Conservation (phyloP, 2,888 invertebrate species). For the Micoletzkya japonica region DNA sequence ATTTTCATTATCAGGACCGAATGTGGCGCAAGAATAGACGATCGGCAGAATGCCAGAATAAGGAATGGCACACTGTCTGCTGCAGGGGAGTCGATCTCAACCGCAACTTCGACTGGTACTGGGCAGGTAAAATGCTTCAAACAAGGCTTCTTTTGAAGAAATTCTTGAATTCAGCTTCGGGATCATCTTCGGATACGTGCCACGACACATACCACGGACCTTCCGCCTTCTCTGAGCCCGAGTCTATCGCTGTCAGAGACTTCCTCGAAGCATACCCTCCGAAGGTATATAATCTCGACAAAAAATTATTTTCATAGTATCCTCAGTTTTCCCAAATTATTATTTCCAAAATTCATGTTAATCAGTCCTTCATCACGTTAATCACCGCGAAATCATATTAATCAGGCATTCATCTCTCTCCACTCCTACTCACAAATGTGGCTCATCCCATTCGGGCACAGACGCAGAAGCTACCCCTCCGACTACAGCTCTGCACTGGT, state of each 20-base stretch:
- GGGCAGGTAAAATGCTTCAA: slow-evolving; percentile 48
- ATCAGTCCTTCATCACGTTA: neutral
- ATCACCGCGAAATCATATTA: too few relatives aligned
- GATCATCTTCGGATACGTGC: slow-evolving; percentile 53
- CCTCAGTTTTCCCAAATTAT: too few relatives aligned
- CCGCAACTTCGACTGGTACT: slow-evolving; percentile 63
- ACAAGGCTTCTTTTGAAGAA: neutral
- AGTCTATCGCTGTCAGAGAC: slow-evolving; percentile 57
- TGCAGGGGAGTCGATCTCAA: slow-evolving; percentile 62
- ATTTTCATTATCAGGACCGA: slow-evolving; percentile 49
- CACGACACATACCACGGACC: slow-evolving; percentile 62
- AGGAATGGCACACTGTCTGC: slow-evolving; percentile 54
- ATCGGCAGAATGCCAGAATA: slow-evolving; percentile 54
- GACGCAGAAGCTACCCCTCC: slow-evolving; percentile 56
- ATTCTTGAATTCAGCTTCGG: slow-evolving; percentile 36
- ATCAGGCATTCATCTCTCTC: slow-evolving; percentile 55
- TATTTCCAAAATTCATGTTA: too few relatives aligned
- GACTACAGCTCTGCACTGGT: slow-evolving; percentile 57
- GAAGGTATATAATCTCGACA: slow-evolving; percentile 31
- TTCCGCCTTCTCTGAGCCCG: slow-evolving; percentile 61
- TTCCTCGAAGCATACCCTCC: slow-evolving; percentile 59
- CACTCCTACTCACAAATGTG: slow-evolving; percentile 63
- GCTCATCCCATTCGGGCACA: slow-evolving; percentile 61
- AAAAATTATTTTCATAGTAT: too few relatives aligned
- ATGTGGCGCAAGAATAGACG: slow-evolving; percentile 64